A percentile compares a stretch with the other conserved stretches of the same genome.
Evolutionary conservation across 2,888 invertebrate species (phyloP).

Genomic region (Philereme vetulata): DNA sequence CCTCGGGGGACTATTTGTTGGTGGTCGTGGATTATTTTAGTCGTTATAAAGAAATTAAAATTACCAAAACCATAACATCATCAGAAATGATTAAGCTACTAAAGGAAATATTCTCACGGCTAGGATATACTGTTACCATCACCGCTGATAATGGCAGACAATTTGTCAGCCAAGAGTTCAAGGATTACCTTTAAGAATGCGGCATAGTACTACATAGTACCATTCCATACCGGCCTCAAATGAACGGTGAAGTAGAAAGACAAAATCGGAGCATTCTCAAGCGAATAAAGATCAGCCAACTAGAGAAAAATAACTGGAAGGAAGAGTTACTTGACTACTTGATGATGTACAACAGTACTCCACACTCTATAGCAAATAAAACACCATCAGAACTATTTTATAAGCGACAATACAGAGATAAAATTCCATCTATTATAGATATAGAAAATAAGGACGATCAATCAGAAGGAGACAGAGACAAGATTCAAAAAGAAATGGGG

Average conservation of each 20-base stretch:
- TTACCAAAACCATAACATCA: conserved; percentile 21
- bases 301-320: no score
- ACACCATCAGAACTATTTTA: no score
- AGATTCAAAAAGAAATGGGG: no score
- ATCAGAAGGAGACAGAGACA: no score
- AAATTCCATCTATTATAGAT: no score
- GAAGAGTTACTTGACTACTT: no score
- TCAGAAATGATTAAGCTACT: conserved; percentile 24
- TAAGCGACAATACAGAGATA: no score
- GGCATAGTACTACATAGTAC: conserved; percentile 33
- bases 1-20: conserved; percentile 31
- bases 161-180: conserved; percentile 38
- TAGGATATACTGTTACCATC: conserved; percentile 33
- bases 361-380: no score
- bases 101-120: conserved; percentile 36
- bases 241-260: conserved; percentile 44
- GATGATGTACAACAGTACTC: no score
- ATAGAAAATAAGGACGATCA: no score
- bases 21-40: conserved; percentile 38
- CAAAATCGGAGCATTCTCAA: conserved; percentile 46
- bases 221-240: conserved; percentile 44
- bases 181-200: conserved; percentile 23
- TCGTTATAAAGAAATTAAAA: conserved; percentile 37
- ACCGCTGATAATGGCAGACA: conserved; percentile 43
- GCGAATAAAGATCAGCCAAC: no score